Base-by-base conservation (phyloP, 2,113 vertebrate genomes). In the Hippocampus guttulatus region DNA sequence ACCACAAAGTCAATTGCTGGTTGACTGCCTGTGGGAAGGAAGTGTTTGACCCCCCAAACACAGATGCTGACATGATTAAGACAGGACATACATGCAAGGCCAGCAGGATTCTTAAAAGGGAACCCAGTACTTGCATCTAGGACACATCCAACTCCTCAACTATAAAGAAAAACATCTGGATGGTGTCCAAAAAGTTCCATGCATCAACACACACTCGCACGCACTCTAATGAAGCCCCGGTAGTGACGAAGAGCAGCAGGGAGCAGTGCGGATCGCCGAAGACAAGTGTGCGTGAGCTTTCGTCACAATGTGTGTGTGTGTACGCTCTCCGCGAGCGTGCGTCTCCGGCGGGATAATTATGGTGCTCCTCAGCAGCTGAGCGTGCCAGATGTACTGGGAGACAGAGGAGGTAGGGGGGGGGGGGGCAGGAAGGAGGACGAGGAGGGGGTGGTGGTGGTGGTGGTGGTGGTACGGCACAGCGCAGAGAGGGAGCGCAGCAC, bases 311-410 rank as follows among this genome's bases (percentile, higher is more conserved):
- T 51, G 79, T 81, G 78, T 38, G 33, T 38, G 33, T 38, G 33
- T 38, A 5, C 30, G 77, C 10, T 62, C 67, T 64, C 71, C 62
- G n/a, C 25, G 83, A 78, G 90, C 93, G 93, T 91, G 92, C 75
- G 87, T 88, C 95, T 95, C 95, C 92, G 90, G 94, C 93, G 95
- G 95, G 95, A 96, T 98, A 98, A 99, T 99, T 98, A 98, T 92
- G 95, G 92, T 90, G 94, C 95, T 97, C 94, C 95, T 95, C 95
- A 91, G 89, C 96, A 99, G 96, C 97, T 98, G 97, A 98, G 95
- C 95, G 94, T 96, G 95, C 94, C 94, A 95, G 95, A 96, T 95
- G 95, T 95, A 96, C 94, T 80, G 96, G 97, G 96, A 96, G 95
- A 94, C 93, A 82, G 94, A 85, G 80, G 71, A 78, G 82, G 78